A percentile compares a stretch with the other conserved stretches of the same genome.
Evolutionary conservation across 2,113 vertebrate genomes (phyloP).

Genomic region (Lepus europaeus): DNA sequence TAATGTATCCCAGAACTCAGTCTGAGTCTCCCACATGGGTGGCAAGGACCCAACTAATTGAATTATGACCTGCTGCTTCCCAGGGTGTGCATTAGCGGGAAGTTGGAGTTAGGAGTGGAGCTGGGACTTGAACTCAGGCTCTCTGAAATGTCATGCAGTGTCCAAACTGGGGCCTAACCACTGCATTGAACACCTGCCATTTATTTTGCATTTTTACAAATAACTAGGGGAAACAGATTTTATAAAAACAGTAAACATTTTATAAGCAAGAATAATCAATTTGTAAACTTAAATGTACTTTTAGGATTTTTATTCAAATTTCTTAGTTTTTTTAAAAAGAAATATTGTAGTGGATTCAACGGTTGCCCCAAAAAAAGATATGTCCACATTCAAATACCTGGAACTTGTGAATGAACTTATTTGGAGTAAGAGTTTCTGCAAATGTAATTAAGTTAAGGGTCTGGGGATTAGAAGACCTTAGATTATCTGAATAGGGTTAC

Average conservation of each 20-base stretch:
- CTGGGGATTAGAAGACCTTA: not conserved
- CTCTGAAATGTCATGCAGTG: no score
- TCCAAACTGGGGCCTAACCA: no score
- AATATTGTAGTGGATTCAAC: not conserved
- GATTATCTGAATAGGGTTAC: not conserved
- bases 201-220: no score
- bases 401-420: not conserved
- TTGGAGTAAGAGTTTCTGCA: slow-evolving; percentile 25
- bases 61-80: no score
- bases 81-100: no score
- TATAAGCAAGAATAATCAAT: slow-evolving; percentile 37
- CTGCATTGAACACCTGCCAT: no score
- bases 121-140: no score
- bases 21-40: no score
- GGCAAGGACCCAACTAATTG: no score
- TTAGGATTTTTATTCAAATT: slow-evolving; percentile 27
- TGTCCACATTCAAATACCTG: not conserved
- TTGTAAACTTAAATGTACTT: slow-evolving; percentile 21
- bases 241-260: not conserved
- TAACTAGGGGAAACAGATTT: not conserved
- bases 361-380: not conserved
- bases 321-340: not conserved
- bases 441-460: not conserved
- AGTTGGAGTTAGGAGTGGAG: no score
- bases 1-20: no score